Base-by-base conservation (phyloP, 2,113 vertebrate species). In the Capreolus pygargus region DNA sequence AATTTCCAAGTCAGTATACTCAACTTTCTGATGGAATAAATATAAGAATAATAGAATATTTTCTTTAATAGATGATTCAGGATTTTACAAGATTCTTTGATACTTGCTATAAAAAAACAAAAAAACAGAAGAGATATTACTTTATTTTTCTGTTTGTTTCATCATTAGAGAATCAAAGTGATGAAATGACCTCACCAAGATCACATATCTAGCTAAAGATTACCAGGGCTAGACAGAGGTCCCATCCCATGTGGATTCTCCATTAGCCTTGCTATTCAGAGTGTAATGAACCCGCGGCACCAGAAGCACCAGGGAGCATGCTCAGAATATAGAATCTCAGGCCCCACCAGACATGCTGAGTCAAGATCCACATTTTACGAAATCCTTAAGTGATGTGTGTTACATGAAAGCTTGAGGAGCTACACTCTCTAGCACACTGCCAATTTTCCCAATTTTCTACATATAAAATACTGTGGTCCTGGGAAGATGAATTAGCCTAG, bases 141-240 rank as follows among this genome's bases (percentile, higher is more conserved):
- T 58, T 61, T 82, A 33, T 52, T 61, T 91, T 89, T 86, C 50
- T 61, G 16, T 39, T 89, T 89, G 16, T 33, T 92, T 61, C 33
- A 60, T 76, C 88, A 27, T 43, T 61, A 33, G 76, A 54, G 36
- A 67, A 82, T 61, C 47, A 61, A 97, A 60, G 14, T 11, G 3
- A 76, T 67, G 8, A 83, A 76, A 86, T 74, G 81, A 23, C 5
- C 58, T 95, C 23, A 28, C 64, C 5, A 76, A 81, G 21, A 39
- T 87, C 27, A 93, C 82, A 45, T 27, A 58, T 23, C 27, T 91
- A 36, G 50, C 23, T 92, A 55, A 85, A 85, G n/a, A 39, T 52
- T 36, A 45, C 3, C 52, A 64, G 47, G 6, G 30, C 33, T 43
- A 27, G 28, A 90, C 2, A 2, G 33, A 33, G 10, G 16, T 89